phyloP scores from a whole-genome alignment of 2,888 invertebrate species.

The Notocelia uddmanniana region DNA sequence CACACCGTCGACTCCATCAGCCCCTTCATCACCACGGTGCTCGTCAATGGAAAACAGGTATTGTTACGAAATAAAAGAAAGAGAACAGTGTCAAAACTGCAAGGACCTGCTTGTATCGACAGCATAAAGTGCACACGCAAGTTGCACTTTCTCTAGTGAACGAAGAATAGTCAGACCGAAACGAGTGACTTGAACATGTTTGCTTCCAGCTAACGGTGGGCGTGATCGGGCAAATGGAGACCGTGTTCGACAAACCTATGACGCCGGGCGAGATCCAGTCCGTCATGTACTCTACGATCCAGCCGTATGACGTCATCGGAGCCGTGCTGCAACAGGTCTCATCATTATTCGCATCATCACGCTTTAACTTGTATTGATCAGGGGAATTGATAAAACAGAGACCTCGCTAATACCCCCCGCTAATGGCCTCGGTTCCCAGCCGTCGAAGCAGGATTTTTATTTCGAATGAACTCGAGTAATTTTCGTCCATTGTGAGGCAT shows the following conservation, averaged over 20 bases:
- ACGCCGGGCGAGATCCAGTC: conserved; percentile 97
- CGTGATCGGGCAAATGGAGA: conserved; percentile 97
- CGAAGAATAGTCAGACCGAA: not conserved
- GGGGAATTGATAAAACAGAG: not conserved
- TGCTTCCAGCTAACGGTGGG: conserved; percentile 93
- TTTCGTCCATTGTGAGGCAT: not conserved
- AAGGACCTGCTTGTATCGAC: no score
- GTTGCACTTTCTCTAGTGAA: no score
- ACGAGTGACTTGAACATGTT: conserved; percentile 15
- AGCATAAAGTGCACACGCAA: no score
- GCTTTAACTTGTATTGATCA: not conserved
- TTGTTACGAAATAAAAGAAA: no score
- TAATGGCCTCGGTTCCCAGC: no score
- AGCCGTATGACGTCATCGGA: conserved; percentile 95
- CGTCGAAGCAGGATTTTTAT: no score
- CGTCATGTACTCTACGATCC: conserved; percentile 95
- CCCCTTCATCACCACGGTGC: conserved; percentile 98
- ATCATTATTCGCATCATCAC: not conserved
- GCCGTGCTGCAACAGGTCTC: conserved; percentile 97
- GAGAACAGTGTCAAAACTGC: no score
- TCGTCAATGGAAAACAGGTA: conserved; percentile 99
- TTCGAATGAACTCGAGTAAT: no score
- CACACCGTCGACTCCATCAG: conserved; percentile 99
- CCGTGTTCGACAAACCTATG: conserved; percentile 98
- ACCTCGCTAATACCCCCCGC: no score